Evolutionary conservation across 2,113 vertebrate species (phyloP).

Genomic region (Azemiops feae): DNA sequence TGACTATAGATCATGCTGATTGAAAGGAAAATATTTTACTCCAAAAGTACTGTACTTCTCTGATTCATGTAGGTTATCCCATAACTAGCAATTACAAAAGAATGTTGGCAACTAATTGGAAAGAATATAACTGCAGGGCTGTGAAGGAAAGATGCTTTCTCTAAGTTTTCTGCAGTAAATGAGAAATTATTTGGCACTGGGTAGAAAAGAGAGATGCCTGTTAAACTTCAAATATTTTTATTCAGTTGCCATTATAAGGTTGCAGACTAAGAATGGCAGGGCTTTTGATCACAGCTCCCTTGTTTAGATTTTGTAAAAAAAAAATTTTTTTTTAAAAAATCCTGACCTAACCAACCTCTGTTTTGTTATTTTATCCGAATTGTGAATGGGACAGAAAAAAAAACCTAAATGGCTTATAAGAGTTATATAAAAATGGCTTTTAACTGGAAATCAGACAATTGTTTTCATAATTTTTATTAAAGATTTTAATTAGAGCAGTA

Average conservation of each 20-base stretch:
- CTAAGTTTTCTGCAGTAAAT: not conserved
- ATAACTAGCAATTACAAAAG: slow-evolving; percentile 36
- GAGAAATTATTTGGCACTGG: not conserved
- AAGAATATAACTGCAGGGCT: not conserved
- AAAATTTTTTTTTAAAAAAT: not conserved
- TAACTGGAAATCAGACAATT: not conserved
- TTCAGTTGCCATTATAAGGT: not conserved
- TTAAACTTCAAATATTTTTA: not conserved
- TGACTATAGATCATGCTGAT: slow-evolving; percentile 6
- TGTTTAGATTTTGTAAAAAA: not conserved
- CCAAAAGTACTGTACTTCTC: not conserved
- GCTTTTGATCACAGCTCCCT: not conserved
- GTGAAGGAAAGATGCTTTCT: not conserved
- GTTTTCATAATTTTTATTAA: not conserved
- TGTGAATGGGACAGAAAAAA: not conserved
- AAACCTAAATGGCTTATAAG: not conserved
- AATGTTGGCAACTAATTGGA: slow-evolving; percentile 28
- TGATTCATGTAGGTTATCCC: slow-evolving; percentile 27
- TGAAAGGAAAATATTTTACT: slow-evolving; percentile 9
- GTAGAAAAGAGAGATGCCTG: not conserved
- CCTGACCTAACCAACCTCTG: not conserved
- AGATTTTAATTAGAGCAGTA: not conserved
- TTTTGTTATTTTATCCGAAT: not conserved
- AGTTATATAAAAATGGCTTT: not conserved
- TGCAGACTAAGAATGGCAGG: not conserved